Conservation (phyloP, 2,888 invertebrate genomes). For the Aricia artaxerxes region DNA sequence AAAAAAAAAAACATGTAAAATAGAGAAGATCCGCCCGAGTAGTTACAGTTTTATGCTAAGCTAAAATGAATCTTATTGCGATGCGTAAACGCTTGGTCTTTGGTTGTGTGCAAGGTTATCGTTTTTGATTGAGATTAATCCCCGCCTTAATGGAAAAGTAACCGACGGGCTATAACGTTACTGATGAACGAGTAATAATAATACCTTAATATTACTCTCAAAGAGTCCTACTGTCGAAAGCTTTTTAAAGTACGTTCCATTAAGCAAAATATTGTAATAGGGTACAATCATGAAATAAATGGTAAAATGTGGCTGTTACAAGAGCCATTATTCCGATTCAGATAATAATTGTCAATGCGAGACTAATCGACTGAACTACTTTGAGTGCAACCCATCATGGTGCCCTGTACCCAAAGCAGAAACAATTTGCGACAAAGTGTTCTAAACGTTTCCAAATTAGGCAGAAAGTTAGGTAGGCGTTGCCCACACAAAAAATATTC, state of each 20-base stretch:
- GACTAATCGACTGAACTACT: background rate
- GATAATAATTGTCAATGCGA: background rate
- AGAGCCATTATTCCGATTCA: constrained; percentile 9
- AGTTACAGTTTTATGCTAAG: too few species aligned
- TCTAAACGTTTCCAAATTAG: too few species aligned
- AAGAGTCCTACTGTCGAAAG: background rate
- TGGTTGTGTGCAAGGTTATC: too few species aligned
- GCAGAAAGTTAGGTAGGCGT: too few species aligned
- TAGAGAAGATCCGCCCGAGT: too few species aligned
- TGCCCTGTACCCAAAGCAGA: background rate
- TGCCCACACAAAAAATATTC: too few species aligned
- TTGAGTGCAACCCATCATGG: background rate
- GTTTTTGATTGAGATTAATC: too few species aligned
- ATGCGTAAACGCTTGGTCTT: too few species aligned
- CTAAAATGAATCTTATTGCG: too few species aligned
- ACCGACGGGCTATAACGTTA: background rate
- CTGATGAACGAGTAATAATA: background rate
- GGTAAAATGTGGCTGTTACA: background rate
- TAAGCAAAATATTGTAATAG: constrained; percentile 7
- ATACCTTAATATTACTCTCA: background rate
- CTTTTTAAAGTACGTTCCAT: background rate
- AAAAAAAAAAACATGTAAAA: too few species aligned
- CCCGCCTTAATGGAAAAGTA: background rate
- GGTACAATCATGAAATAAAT: constrained; percentile 5
- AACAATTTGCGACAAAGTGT: too few species aligned